Conservation (phyloP, 2,113 vertebrate genomes). For the Bucco capensis region DNA sequence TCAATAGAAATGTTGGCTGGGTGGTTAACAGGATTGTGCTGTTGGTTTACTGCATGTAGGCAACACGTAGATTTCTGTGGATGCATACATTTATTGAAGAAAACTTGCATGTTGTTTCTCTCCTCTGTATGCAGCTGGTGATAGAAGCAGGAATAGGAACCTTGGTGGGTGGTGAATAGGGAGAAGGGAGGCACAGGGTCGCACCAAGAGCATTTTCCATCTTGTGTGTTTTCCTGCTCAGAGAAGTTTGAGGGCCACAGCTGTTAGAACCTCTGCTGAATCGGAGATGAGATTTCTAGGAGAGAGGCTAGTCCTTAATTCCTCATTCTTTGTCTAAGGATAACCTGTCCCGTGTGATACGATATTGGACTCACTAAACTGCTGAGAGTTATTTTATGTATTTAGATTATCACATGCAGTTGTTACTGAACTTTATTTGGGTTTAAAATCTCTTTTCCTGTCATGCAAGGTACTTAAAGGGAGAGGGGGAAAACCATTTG, state of each 20-base stretch:
- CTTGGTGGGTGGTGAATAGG: neutral
- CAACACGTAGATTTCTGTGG: neutral
- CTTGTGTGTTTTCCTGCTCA: neutral
- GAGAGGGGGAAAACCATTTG: neutral
- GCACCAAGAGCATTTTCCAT: neutral
- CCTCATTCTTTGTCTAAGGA: neutral
- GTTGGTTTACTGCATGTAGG: neutral
- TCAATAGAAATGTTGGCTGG: neutral
- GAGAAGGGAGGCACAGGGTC: neutral
- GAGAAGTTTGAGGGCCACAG: neutral
- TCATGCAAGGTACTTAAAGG: neutral
- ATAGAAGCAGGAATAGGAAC: neutral
- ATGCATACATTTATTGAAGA: accelerated
- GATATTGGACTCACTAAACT: neutral
- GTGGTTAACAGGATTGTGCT: neutral
- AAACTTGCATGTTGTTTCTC: neutral
- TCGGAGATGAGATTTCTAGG: neutral
- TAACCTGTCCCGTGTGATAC: neutral
- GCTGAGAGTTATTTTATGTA: neutral
- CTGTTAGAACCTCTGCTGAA: neutral
- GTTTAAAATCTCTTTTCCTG: neutral
- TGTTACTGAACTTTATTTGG: neutral
- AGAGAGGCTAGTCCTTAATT: neutral
- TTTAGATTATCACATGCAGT: neutral
- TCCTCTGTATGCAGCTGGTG: neutral